Conservation (phyloP, 2,888 invertebrate genomes). For the Lasioglossum malachurum region DNA sequence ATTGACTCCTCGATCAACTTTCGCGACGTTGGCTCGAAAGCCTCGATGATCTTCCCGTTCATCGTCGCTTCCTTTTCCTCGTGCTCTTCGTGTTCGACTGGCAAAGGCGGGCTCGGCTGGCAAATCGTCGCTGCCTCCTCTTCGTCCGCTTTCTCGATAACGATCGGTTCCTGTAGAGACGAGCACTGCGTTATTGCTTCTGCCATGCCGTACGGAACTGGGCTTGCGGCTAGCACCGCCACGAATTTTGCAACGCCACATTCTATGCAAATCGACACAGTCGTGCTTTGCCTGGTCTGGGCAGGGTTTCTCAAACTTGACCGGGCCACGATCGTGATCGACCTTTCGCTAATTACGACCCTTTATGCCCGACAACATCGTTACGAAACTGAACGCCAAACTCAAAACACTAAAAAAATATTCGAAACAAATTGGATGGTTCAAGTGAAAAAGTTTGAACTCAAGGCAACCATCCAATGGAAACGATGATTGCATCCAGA, state of each 20-base stretch:
- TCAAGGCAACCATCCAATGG: neutral
- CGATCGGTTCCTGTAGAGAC: slow-evolving; percentile 78
- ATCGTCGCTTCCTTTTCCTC: slow-evolving; percentile 56
- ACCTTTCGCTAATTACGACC: neutral
- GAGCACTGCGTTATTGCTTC: slow-evolving; percentile 66
- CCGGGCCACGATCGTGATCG: neutral
- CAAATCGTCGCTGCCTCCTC: slow-evolving; percentile 60
- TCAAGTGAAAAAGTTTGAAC: neutral
- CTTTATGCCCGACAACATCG: neutral
- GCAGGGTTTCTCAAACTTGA: slow-evolving; percentile 72
- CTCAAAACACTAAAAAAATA: neutral
- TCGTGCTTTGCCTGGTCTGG: slow-evolving; percentile 32
- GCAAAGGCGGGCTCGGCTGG: slow-evolving; percentile 61
- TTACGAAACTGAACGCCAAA: neutral
- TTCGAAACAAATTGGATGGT: neutral
- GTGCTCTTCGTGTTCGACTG: slow-evolving; percentile 70
- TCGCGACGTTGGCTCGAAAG: slow-evolving; percentile 41
- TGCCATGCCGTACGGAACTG: slow-evolving; percentile 56
- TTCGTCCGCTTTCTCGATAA: slow-evolving; percentile 67
- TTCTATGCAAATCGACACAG: slow-evolving; percentile 79
- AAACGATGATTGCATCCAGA: slow-evolving; percentile 6
- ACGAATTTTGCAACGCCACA: slow-evolving; percentile 81
- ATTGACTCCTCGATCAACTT: slow-evolving; percentile 59
- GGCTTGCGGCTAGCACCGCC: slow-evolving; percentile 60
- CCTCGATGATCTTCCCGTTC: slow-evolving; percentile 61